Evolutionary conservation across 2,888 invertebrate genomes (phyloP).

Genomic region (Nasonovia ribisnigri): DNA sequence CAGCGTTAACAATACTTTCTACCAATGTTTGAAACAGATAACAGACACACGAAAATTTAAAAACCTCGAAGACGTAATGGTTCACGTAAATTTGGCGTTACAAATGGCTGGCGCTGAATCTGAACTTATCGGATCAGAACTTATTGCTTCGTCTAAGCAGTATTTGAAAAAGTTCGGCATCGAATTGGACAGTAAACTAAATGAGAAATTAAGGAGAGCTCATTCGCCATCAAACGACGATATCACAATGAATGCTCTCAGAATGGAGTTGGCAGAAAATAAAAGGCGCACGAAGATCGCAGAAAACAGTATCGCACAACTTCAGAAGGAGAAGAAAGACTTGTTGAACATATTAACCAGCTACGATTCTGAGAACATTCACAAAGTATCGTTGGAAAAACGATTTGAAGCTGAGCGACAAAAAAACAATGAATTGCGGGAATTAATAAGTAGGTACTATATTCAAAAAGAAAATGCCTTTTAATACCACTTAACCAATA

Average conservation of each 20-base stretch:
- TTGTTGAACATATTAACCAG: constrained; percentile 25
- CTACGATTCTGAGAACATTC: not conserved
- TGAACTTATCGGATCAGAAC: not conserved
- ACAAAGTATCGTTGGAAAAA: constrained; percentile 26
- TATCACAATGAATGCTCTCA: not conserved
- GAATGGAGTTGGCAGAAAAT: not conserved
- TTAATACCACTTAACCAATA: not conserved
- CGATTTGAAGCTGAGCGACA: not conserved
- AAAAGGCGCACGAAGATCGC: not conserved
- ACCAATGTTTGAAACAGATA: constrained; percentile 2
- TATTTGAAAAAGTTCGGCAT: not conserved
- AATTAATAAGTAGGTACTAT: not conserved
- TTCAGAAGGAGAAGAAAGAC: constrained; percentile 32
- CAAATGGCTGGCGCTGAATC: not conserved
- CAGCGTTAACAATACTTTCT: not conserved
- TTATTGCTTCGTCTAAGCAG: not conserved
- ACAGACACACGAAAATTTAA: not conserved
- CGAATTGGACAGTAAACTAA: not conserved
- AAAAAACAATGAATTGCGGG: not conserved
- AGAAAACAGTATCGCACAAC: not conserved
- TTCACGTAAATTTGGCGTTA: not conserved
- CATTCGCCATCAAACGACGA: not conserved
- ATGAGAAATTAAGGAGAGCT: not conserved
- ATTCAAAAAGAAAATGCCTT: constrained; percentile 8
- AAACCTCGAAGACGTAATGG: not conserved